Evolutionary conservation across 1,140 invertebrate genomes (phyloP).

Genomic region (Dinoponera quadriceps): DNA sequence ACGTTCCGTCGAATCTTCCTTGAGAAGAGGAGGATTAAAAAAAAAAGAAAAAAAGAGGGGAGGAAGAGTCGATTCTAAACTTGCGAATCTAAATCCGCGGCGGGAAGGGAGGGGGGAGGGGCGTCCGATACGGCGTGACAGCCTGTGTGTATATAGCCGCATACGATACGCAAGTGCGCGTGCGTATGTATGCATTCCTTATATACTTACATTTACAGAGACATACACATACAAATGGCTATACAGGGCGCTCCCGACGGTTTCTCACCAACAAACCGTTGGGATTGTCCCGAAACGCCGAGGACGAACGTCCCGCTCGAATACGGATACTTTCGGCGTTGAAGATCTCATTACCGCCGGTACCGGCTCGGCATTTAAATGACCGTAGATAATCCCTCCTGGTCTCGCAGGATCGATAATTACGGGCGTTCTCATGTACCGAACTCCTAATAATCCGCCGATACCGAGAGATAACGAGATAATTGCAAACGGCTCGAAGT

Average conservation of each 20-base stretch:
- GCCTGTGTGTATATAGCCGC: conserved; percentile 31
- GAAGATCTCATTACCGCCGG: background rate
- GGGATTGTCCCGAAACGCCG: background rate
- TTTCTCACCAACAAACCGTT: conserved; percentile 17
- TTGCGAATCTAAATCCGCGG: conserved; percentile 14
- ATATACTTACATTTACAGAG: conserved; percentile 65
- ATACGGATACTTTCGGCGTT: background rate
- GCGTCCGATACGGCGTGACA: conserved; percentile 1
- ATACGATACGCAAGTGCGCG: conserved; percentile 35
- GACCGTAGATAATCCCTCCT: background rate
- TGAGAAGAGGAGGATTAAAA: background rate
- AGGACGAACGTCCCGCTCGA: conserved; percentile 11
- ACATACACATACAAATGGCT: conserved; percentile 61
- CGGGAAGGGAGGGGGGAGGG: background rate
- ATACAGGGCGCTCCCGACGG: conserved; percentile 29
- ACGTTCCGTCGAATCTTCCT: conserved; percentile 6
- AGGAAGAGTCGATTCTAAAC: background rate
- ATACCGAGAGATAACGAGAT: background rate
- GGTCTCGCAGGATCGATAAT: background rate
- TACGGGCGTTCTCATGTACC: conserved; percentile 1
- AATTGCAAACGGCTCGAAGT: background rate
- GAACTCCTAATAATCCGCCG: background rate
- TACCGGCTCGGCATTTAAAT: conserved; percentile 25
- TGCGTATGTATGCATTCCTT: conserved; percentile 35
- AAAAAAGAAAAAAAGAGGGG: background rate